Evolutionary conservation across 2,797 vertebrate species (phyloP), one percentile per base, ranked within the genome.

Genomic region (Selene dorsalis): DNA sequence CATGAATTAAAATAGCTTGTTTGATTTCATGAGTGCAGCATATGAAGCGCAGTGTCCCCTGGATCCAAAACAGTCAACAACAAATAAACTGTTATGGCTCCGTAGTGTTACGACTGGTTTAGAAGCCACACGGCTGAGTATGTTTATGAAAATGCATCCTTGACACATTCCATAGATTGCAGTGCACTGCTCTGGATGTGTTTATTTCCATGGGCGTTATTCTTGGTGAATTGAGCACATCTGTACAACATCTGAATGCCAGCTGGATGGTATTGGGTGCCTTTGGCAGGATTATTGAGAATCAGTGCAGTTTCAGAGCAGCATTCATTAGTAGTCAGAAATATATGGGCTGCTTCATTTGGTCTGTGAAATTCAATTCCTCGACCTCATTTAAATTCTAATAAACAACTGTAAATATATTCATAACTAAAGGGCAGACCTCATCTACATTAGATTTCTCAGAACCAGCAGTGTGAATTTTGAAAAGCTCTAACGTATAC

Each of bases 161-260:
- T 70, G 70, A 78, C 70, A 22, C 72, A 11, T 79, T 85, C 84
- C 76, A 41, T 58, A 39, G 73, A 77, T 70, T 74, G 64, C 70
- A 60, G 26, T 43, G 52, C 72, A n/a, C 38, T 5, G 41, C 61
- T 86, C 65, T 70, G 63, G 50, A 73, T 78, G 66, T 24, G 1
- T 82, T 79, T 64, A 73, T 86, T 87, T 83, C 66, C 83, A 71
- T 24, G 55, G 58, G 69, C 63, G 62, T 76, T 89, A 52, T 74
- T 73, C 82, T 73, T 28, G 22, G 61, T 69, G 79, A 85, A 83
- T 73, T 41, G 6, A 69, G 59, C 13, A 55, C 84, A 90, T 91
- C 87, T 87, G 84, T 58, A 72, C n/a, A 84, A 75, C 90, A 91
- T 86, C 69, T 91, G 87, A 86, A 73, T 81, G 77, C 88, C 91